Evolutionary conservation across 2,797 vertebrate genomes (phyloP).

Genomic region (Chaetophractus vellerosus): DNA sequence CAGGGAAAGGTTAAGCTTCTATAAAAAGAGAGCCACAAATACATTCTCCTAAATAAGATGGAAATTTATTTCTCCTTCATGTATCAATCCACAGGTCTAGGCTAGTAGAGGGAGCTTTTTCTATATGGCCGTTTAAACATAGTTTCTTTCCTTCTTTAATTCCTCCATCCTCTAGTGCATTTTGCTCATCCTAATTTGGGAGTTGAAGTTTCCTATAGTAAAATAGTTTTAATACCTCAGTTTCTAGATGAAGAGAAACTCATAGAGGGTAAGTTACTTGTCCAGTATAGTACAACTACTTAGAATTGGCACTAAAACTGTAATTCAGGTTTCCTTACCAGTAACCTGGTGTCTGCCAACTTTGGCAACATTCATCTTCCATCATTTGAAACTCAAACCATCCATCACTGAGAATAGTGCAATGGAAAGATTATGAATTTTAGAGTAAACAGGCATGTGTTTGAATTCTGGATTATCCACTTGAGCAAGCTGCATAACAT

Average conservation of each 20-base stretch:
- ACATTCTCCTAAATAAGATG: not conserved
- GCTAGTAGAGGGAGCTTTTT: rapidly evolving
- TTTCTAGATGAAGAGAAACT: not conserved
- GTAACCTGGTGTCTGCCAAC: too few relatives aligned
- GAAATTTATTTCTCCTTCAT: not conserved
- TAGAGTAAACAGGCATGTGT: not conserved
- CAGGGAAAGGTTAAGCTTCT: not conserved
- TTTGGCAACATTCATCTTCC: not conserved
- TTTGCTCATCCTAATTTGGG: not conserved
- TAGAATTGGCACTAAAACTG: not conserved
- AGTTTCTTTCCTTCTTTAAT: not conserved
- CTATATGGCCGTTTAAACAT: not conserved
- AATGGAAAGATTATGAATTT: not conserved
- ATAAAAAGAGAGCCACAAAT: not conserved
- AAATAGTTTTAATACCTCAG: not conserved
- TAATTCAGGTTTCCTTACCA: not conserved
- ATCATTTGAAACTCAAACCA: not conserved
- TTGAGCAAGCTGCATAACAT: not conserved
- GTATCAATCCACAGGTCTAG: not conserved
- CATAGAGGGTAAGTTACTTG: not conserved
- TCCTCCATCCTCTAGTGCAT: not conserved
- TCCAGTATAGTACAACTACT: not conserved
- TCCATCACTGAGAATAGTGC: not conserved
- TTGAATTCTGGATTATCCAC: not conserved
- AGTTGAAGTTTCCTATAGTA: not conserved